Evolutionary conservation across 2,113 vertebrate species (phyloP), one percentile per base, ranked within the genome.

Genomic region (Cynoglossus semilaevis): DNA sequence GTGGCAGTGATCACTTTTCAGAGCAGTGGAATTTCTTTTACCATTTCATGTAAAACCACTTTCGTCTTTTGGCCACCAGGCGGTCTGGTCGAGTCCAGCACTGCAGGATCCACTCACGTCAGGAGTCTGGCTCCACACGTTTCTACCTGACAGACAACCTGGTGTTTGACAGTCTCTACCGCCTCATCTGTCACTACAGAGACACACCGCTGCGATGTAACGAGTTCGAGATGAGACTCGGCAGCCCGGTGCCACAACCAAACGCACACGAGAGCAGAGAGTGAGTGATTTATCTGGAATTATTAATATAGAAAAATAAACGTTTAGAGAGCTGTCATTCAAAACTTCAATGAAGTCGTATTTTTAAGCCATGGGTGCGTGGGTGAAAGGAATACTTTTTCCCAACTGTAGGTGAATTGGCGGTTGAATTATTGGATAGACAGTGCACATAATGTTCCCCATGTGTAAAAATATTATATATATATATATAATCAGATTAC

Each of bases 121-220:
- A 94, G 74, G 93, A 94, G 51, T 92, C 91, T 0, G 93, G 93
- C 4, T 82, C 88, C 70, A 93, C 92, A 34, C 93, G 89, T 17
- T 94, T 92, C 88, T 94, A 92, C 87, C 87, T 94, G 87, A 94
- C 93, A 0, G 93, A 94, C 87, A 94, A 94, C 90, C 75, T 94
- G 85, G 91, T 94, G 76, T 94, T 94, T 0, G 92, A 94, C 83
- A 94, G 91, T 82, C 91, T 94, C 45, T 94, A 92, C 84, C 89
- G 88, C 64, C 93, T 94, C 84, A 93, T 94, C 87, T 91, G 89
- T 82, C 93, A 94, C 80, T 94, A 94, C 88, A 88, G 93, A 0
- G 92, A 94, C 80, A 92, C 92, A 15, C 93, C 93, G 0, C 91
- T 94, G 60, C 92, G 93, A 81, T 94, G 93, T 87, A 94, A 94